Evolutionary conservation across 2,113 vertebrate species (phyloP), one percentile per base, ranked within the genome.

Genomic region (Rynchops niger): DNA sequence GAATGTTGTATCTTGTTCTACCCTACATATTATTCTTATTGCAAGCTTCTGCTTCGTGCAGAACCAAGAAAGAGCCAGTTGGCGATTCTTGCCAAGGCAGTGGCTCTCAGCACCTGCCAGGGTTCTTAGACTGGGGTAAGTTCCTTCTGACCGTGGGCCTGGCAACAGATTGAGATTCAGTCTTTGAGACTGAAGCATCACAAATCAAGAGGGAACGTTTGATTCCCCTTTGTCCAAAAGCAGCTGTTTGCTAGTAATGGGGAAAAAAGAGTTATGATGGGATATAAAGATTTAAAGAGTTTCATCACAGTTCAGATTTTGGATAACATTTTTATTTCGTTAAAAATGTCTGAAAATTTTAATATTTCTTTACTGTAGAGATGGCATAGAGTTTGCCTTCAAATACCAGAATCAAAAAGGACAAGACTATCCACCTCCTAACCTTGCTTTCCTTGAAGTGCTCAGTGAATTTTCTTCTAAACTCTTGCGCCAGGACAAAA

Each of bases 321-420:
- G 27, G 52, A 25, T 12, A 81, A 21, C 11, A 2, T 17, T 52
- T 63, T 36, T 50, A 26, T 36, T 40, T 76, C 69, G 6, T 84
- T 67, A 65, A 25, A 74, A 45, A 36, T 59, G 12, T 52, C 65
- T 91, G 49, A 95, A 40, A 19, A 9, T 45, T 2, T 42, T 71
- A 6, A 27, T 79, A 13, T 94, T 84, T 94, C 50, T 92, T 90
- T 86, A 36, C 61, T 97, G 29, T 55, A 99, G 99, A 97, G 99
- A 99, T 95, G 99, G 99, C 71, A 99, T 99, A 96, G 99, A 99
- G 96, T 99, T 99, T 98, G 99, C 99, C 50, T 99, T 99, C 97
- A 99, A 99, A 97, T 99, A 99, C 85, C 99, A 99, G 96, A 99
- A 99, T 98, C 99, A 99, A 80, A 99, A 99, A 97, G 99, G 99